A percentile compares a stretch with the other conserved stretches of the same genome.
Conservation (phyloP, 2,113 vertebrate species). For the Antigone vipio region DNA sequence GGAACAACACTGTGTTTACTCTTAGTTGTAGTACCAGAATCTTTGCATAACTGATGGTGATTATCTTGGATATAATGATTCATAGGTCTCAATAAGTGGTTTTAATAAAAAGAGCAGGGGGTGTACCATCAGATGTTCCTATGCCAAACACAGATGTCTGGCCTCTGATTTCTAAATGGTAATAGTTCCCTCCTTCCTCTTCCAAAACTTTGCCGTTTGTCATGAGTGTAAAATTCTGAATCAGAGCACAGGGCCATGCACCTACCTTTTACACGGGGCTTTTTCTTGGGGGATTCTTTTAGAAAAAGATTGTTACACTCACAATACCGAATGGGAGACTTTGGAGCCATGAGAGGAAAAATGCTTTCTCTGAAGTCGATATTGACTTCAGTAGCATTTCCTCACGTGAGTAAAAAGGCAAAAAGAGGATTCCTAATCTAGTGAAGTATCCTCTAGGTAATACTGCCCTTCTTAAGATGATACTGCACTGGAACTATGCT, state of each 20-base stretch:
- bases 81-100: neutral
- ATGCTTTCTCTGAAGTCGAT: neutral
- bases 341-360: neutral
- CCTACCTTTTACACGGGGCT: neutral
- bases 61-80: neutral
- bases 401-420: neutral
- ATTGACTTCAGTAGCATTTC: neutral
- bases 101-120: neutral
- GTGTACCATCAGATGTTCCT: neutral
- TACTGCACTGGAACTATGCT: neutral
- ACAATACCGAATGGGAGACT: neutral
- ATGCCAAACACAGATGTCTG: neutral
- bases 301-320: neutral
- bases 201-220: neutral
- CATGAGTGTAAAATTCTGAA: neutral
- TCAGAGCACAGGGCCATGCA: neutral
- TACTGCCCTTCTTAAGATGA: neutral
- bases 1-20: slow-evolving; percentile 34
- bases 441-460: neutral
- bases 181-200: neutral
- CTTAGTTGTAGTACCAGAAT: slow-evolving; percentile 28
- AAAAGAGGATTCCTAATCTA: neutral
- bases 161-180: neutral
- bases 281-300: neutral
- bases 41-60: slow-evolving; percentile 37